Evolutionary conservation across 2,888 invertebrate species (phyloP), one percentile per base, ranked within the genome.

Genomic region (Cephus runcator): DNA sequence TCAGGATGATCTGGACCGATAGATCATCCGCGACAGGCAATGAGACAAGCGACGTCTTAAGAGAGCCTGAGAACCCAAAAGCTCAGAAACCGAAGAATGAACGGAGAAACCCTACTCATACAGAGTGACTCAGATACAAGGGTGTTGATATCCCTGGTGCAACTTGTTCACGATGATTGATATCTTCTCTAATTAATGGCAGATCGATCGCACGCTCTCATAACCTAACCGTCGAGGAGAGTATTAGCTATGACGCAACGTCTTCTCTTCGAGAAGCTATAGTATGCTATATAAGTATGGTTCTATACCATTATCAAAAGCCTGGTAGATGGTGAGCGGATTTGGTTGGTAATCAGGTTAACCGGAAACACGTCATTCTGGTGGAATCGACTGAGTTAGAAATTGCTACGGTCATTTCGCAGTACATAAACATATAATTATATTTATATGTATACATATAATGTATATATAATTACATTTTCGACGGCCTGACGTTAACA

Each of bases 161-260:
- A 36, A 34, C 74, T 74, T 36, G 74, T 74, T 74, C 35, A 33
- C 74, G 35, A 74, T 74, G 74, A 74, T 74, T 36, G 74, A 74
- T 74, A 36, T 36, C 74, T 36, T 12, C 74, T 6, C 34, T 74
- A 74, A 74, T 74, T 34, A 73, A 35, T 35, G 73, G 33, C 31
- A 30, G 73, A 73, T 73, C 73, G 73, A 74, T 74, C 74, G 56
- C 23, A 9, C 9, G 23, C 56, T 56, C 56, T 56, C 23, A 9
- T 23, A 56, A 56, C 56, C 56, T 56, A 56, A 23, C 23, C 56
- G 9, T 56, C 9, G 9, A 23, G 23, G 9, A 56, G 56, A 56
- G 23, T 56, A 56, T 56, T 56, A 56, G 56, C 56, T 56, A 56
- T 9, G 23, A 9, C 56, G 23, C 15, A 56, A 56, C 56, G 56